Conservation (phyloP, 2,888 invertebrate genomes). For the Periphyllus acericola region DNA sequence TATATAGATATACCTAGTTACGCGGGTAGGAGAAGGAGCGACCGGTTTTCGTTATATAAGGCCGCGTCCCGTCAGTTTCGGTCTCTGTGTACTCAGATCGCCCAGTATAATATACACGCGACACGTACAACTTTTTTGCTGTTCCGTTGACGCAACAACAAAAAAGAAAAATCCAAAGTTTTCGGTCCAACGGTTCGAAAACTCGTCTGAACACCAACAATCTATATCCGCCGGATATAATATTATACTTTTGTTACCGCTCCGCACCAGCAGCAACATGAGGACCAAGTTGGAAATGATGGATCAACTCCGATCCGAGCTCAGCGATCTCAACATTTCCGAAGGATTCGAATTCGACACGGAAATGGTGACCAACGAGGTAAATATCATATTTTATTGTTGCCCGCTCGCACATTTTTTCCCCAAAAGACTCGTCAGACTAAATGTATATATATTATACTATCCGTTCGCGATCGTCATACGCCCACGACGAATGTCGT, state of each 20-base stretch:
- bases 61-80: background rate
- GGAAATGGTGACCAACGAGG: slow-evolving; percentile 58
- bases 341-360: slow-evolving; percentile 63
- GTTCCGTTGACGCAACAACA: too few species aligned
- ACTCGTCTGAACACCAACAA: background rate
- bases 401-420: background rate
- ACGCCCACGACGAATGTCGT: background rate
- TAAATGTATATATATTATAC: background rate
- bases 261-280: slow-evolving; percentile 41
- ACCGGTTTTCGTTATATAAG: slow-evolving; percentile 1
- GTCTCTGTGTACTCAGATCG: background rate
- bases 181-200: background rate
- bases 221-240: too few species aligned
- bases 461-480: too few species aligned
- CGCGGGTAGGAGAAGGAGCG: slow-evolving; percentile 1
- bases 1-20: too few species aligned
- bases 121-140: background rate
- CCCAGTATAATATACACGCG: background rate
- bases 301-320: slow-evolving; percentile 63
- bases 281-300: slow-evolving; percentile 64
- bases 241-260: background rate
- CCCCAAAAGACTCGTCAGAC: too few species aligned
- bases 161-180: background rate
- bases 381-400: background rate
- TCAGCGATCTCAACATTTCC: slow-evolving; percentile 62